Percentiles rank a stretch among this genome's conserved stretches.
phyloP scores from a whole-genome alignment of 2,797 vertebrate species.

The Anomalospiza imberbis region DNA sequence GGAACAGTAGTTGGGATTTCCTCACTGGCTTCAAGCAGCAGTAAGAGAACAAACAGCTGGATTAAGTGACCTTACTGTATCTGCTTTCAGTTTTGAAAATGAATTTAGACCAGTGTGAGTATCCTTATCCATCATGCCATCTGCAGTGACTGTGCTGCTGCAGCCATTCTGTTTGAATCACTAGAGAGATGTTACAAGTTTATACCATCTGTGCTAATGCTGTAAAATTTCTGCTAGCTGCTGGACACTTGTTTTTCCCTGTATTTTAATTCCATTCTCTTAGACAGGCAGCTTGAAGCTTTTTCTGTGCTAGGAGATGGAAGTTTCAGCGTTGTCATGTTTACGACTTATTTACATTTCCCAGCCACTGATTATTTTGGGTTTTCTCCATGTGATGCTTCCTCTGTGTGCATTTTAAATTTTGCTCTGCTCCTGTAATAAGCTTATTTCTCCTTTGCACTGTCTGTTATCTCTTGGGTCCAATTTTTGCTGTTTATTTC shows the following conservation, averaged over 20 bases:
- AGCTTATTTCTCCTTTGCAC: not conserved
- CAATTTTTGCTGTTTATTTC: not conserved
- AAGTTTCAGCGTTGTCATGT: not conserved
- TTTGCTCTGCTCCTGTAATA: not conserved
- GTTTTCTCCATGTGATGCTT: not conserved
- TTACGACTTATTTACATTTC: not conserved
- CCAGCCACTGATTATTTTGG: not conserved
- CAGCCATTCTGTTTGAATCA: not conserved
- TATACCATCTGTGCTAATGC: not conserved
- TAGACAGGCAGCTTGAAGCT: not conserved
- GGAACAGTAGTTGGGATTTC: not conserved
- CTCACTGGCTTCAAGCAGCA: accelerated
- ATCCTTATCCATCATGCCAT: not conserved
- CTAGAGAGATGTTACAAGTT: not conserved
- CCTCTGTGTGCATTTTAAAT: not conserved
- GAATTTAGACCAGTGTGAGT: not conserved
- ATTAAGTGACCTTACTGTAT: not conserved
- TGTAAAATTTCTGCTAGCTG: not conserved
- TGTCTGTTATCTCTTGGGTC: not conserved
- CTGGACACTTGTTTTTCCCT: not conserved
- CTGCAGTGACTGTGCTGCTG: not conserved
- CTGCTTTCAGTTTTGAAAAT: not conserved
- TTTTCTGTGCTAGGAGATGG: not conserved
- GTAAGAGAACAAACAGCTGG: not conserved
- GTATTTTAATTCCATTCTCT: not conserved